Evolutionary conservation across 1,140 invertebrate species (phyloP), one percentile per base, ranked within the genome.

Genomic region (Panulirus ornatus): DNA sequence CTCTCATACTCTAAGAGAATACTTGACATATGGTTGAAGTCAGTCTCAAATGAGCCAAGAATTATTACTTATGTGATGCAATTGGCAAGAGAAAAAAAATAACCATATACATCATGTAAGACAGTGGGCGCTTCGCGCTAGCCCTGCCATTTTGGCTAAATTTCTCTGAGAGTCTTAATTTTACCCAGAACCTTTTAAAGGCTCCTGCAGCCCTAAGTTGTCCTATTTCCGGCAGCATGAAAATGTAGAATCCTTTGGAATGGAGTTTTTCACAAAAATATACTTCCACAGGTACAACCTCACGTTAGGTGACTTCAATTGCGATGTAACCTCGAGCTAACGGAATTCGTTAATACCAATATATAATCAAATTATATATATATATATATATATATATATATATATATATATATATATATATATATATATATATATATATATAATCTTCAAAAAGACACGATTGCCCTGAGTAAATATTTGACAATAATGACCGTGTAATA

Each of bases 361-460:
- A 54, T 54, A 58, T 82, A 36, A 54, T 54, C 44, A 27, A 19
- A 36, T 51, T 36, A 63, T 58, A 82, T 34, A 82, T 38, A 82
- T 63, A 82, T 82, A 58, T 38, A 82, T 54, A 36, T 82, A 58
- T 54, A 51, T 54, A 47, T 81, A 81, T 73, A 73, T 81, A 81
- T 81, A 47, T 81, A 19, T 81, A 47, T 47, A 47, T 44, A 47
- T 81, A 81, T 27, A 47, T 27, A 47, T n/a, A 27, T 1, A 47
- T 81, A 47, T 79, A 79, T 47, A 44, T 79, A 79, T 47, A 79
- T 79, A 79, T 79, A 79, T 8, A 44, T 44, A 8, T 79, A 79
- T 79, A 79, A 42, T 5, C 44, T 8, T 79, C 6, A 42, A 44
- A 22, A 79, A 42, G 44, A 22, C 38, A 42, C 38, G 38, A 79